Evolutionary conservation across 1,140 invertebrate species (phyloP), one percentile per base, ranked within the genome.

Genomic region (Oncopodura yosiiana): DNA sequence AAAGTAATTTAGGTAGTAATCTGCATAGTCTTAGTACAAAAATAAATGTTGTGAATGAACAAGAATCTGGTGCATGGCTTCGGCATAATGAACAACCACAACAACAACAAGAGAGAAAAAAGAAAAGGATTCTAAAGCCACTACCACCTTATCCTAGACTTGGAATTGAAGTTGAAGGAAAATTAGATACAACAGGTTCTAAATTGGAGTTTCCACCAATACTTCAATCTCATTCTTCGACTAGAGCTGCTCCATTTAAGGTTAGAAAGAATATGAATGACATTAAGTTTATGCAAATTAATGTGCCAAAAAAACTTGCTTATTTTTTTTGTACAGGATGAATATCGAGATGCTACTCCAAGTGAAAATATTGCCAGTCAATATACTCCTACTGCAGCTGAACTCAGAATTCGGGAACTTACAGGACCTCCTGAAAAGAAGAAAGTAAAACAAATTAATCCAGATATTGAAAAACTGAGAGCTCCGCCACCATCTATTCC

Each of bases 341-440:
- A 72, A 26, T 74, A 74, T 45, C 67, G 73, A 30, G 77, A 77
- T 61, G 69, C 73, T 12, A 79, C 77, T 56, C 81, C 81, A 3
- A 75, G 73, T 36, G 81, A 86, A 69, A 77, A 74, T 36, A 81
- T 81, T 45, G 80, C 75, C 44, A 77, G 71, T 61, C 71, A 70
- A 54, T 81, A 76, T 60, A 78, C 75, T 3, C 78, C 78, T n/a
- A 64, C 68, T 44, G 73, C 75, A 1, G 70, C 70, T 23, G 66
- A 71, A 55, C 68, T 81, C 38, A 71, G 72, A 55, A 65, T 80
- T 19, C 69, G 70, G 63, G 71, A 74, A 59, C 58, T 81, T 34
- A 70, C 71, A 27, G 69, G 66, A 16, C 64, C 65, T 43, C 64
- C 64, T 27, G 75, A 72, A 61, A 63, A 67, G 21, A 68, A 66